A percentile compares a stretch with the other conserved stretches of the same genome.
Conservation (phyloP, 2,797 vertebrate genomes). For the Taenioides sp. region DNA sequence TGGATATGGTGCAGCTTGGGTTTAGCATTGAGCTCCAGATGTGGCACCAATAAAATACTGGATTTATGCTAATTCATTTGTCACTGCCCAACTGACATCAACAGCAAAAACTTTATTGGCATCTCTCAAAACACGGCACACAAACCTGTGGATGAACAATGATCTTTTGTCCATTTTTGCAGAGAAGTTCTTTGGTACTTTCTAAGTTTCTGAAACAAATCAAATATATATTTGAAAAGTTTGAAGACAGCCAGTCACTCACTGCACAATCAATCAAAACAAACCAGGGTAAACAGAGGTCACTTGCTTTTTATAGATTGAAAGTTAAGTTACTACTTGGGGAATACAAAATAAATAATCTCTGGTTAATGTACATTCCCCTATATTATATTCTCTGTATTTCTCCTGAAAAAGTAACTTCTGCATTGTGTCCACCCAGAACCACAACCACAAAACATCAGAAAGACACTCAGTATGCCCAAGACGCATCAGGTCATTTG, state of each 20-base stretch:
- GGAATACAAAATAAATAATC: neutral
- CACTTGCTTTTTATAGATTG: neutral
- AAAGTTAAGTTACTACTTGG: neutral
- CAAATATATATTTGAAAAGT: neutral
- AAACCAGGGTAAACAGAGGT: neutral
- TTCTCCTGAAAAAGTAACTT: neutral
- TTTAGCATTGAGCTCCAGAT: conserved; percentile 9
- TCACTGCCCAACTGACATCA: conserved; percentile 9
- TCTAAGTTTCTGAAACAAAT: neutral
- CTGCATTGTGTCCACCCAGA: neutral
- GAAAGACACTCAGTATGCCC: no score
- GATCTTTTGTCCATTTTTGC: neutral
- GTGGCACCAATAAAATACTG: conserved; percentile 5
- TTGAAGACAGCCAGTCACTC: neutral
- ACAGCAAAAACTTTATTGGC: conserved; percentile 7
- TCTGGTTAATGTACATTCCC: neutral
- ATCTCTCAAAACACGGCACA: neutral
- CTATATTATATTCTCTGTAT: neutral
- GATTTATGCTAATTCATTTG: conserved; percentile 9
- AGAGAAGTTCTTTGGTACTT: neutral
- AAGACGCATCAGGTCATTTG: no score
- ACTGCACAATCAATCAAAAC: neutral
- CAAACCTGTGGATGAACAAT: neutral
- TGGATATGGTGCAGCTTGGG: conserved; percentile 24
- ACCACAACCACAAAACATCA: neutral